Evolutionary conservation across 2,888 invertebrate species (phyloP).

Genomic region (Phortica okadai): DNA sequence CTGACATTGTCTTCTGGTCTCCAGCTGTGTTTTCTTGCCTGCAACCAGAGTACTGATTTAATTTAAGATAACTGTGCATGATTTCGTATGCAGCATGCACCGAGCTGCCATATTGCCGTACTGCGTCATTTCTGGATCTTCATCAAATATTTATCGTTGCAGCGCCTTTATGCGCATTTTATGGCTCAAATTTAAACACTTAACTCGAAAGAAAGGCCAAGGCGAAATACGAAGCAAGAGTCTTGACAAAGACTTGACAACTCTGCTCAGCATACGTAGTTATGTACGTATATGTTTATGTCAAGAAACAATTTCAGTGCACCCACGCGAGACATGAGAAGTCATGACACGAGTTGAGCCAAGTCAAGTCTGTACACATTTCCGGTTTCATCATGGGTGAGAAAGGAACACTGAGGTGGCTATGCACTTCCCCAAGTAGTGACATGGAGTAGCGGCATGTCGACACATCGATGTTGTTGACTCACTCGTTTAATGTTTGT

Average conservation of each 20-base stretch:
- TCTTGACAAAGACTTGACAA: neutral
- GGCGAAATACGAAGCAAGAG: neutral
- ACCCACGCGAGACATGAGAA: neutral
- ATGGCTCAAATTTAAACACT: neutral
- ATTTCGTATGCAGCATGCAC: slow-evolving; percentile 52
- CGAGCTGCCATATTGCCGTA: slow-evolving; percentile 10
- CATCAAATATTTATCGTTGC: neutral
- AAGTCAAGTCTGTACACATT: slow-evolving; percentile 45
- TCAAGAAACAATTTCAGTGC: slow-evolving; percentile 16
- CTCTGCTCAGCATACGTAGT: slow-evolving; percentile 6
- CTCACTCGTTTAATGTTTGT: slow-evolving; percentile 63
- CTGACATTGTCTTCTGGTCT: slow-evolving; percentile 16
- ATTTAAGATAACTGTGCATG: slow-evolving; percentile 66
- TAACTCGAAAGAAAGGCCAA: neutral
- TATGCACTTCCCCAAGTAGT: slow-evolving; percentile 20
- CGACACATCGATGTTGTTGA: slow-evolving; percentile 69
- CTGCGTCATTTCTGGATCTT: neutral
- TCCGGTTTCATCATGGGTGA: slow-evolving; percentile 16
- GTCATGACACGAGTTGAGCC: neutral
- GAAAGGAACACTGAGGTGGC: neutral
- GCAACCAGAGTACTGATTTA: slow-evolving; percentile 57
- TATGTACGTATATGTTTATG: neutral
- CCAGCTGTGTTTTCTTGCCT: slow-evolving; percentile 55
- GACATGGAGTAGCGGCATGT: slow-evolving; percentile 42
- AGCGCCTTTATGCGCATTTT: neutral